Evolutionary conservation across 2,113 vertebrate genomes (phyloP).

Genomic region (Labrus mixtus): DNA sequence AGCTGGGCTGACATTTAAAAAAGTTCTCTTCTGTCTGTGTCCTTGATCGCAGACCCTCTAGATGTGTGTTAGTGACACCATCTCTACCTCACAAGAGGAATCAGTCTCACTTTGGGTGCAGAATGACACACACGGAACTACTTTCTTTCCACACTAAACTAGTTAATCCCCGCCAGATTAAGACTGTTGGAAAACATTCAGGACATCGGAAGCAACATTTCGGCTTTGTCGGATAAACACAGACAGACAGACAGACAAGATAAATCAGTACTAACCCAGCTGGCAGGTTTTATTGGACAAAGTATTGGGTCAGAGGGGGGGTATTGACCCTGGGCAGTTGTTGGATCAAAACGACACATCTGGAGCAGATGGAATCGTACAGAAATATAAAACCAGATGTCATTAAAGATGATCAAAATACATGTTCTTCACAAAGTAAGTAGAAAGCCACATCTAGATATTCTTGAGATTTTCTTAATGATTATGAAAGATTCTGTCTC

Average conservation of each 20-base stretch:
- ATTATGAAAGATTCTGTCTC: not conserved
- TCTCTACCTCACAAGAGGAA: constrained; percentile 3
- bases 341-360: not conserved
- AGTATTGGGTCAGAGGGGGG: constrained; percentile 39
- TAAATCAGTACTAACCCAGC: constrained; percentile 25
- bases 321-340: not conserved
- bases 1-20: no score
- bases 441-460: not conserved
- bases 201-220: not conserved
- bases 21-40: no score
- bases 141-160: constrained; percentile 8
- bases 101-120: not conserved
- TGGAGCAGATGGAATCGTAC: not conserved
- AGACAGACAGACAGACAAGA: not conserved
- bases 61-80: no score
- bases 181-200: constrained; percentile 18
- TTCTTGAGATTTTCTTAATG: not conserved
- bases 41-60: no score
- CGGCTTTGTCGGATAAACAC: constrained; percentile 1
- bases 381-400: not conserved
- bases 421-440: not conserved
- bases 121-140: not conserved
- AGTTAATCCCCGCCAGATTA: constrained; percentile 45
- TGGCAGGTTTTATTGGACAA: constrained; percentile 38
- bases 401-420: not conserved